Percentiles rank a stretch among this genome's conserved stretches.
phyloP scores from a whole-genome alignment of 2,113 vertebrate species.

The Bos indicus region DNA sequence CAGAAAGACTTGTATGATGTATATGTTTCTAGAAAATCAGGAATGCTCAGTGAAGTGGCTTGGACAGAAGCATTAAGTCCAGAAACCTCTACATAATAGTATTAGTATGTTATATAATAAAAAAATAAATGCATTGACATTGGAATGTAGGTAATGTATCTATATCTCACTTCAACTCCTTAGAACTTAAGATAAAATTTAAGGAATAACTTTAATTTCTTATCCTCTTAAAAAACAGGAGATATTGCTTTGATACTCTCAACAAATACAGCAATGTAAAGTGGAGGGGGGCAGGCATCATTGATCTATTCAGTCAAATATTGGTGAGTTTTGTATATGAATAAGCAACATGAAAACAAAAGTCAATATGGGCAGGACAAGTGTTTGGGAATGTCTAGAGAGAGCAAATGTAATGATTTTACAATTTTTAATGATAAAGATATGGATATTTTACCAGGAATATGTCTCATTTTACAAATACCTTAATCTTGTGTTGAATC shows the following conservation, averaged over 20 bases:
- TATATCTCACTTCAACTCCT: neutral
- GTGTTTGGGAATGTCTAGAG: neutral
- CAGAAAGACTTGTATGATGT: neutral
- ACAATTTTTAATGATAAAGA: neutral
- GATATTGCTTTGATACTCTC: neutral
- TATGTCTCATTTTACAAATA: neutral
- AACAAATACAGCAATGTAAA: neutral
- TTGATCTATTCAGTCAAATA: neutral
- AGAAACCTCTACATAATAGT: neutral
- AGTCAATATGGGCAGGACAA: neutral
- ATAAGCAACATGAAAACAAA: neutral
- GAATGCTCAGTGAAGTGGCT: neutral
- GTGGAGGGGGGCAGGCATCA: neutral
- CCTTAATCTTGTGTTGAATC: neutral
- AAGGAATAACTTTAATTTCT: neutral
- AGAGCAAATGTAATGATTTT: neutral
- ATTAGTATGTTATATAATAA: neutral
- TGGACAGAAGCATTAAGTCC: neutral
- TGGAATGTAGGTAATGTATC: neutral
- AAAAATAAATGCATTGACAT: neutral
- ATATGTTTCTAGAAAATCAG: neutral
- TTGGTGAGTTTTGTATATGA: neutral
- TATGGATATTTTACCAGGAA: neutral
- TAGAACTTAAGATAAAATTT: neutral
- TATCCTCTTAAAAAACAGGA: neutral